Base-by-base conservation (phyloP, 1,140 invertebrate species). In the Drosophila miranda region DNA sequence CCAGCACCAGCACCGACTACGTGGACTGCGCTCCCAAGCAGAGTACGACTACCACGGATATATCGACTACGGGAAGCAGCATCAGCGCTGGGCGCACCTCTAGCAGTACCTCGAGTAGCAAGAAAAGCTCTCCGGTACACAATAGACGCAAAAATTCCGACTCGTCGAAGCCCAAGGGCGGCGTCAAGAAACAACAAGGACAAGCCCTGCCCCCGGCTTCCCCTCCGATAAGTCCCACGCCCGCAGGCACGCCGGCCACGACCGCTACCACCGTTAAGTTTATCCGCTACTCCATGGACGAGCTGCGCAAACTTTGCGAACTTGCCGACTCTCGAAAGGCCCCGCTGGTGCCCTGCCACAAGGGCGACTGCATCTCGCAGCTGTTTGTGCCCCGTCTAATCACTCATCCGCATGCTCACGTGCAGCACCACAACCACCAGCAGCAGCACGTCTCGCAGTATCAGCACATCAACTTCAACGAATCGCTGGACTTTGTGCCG, bases 391-490 rank as follows among this genome's bases (percentile, higher is more conserved):
- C 89, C 8, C 78, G 89, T 4, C 11, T 38, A 4, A 38, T 38
- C 11, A 38, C 13, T 13, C 88, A 74, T 9, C 83, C 87, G 43
- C 83, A 78, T 11, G 34, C 34, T n/a, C 78, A 86, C 16, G 81
- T 70, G 50, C 88, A 90, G 28, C 78, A 86, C 13, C 82, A 89
- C 42, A 72, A 71, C 46, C 73, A 78, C 38, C 55, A 26, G 0
- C 76, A 77, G 41, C 78, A 66, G 43, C 79, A 84, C 13, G 45
- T 78, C 1, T 78, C 76, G 34, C 88, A 86, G 53, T 90, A 82
- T 53, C 89, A 90, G 44, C 89, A 90, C n/a, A 71, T 88, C 52
- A 88, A 75, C 50, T 84, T 82, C 7, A 81, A 75, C 51, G 89
- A 90, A 23, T 72, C 83, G 0, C 54, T 90, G 51, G 89, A 90